phyloP scores from a whole-genome alignment of 1,140 invertebrate genomes.

The Scaptomyza pallida region DNA sequence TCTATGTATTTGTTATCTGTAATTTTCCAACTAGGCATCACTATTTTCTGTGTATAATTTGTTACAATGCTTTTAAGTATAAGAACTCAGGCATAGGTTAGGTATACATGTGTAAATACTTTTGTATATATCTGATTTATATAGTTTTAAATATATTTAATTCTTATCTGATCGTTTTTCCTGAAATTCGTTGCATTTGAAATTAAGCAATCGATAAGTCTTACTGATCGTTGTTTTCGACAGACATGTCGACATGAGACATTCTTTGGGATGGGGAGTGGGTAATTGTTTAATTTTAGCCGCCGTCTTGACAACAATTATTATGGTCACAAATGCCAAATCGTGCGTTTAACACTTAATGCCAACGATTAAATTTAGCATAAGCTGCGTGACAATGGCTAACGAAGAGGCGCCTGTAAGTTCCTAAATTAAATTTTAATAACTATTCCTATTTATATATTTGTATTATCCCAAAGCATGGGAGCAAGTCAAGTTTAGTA shows the following conservation, averaged over 20 bases:
- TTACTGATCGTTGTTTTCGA: neutral
- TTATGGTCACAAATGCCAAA: conserved; percentile 54
- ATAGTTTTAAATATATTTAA: conserved; percentile 13
- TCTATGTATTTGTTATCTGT: neutral
- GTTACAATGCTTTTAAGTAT: conserved; percentile 32
- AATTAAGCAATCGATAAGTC: neutral
- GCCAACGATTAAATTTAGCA: conserved; percentile 74
- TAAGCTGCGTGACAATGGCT: conserved; percentile 41
- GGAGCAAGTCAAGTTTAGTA: neutral
- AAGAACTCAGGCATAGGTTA: conserved; percentile 68
- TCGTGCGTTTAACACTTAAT: conserved; percentile 63
- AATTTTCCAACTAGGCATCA: conserved; percentile 32
- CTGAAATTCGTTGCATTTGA: conserved; percentile 9
- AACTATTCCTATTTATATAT: neutral
- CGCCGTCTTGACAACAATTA: conserved; percentile 66
- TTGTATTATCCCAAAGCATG: neutral
- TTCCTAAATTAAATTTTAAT: neutral
- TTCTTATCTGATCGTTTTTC: conserved; percentile 23
- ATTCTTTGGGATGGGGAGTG: neutral
- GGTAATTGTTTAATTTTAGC: conserved; percentile 63
- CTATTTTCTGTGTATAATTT: neutral
- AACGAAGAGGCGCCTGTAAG: conserved; percentile 27
- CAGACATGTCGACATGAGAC: neutral
- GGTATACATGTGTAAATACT: neutral
- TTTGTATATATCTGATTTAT: neutral